Conservation (phyloP, 2,113 vertebrate genomes). For the Callopanchax toddi region DNA sequence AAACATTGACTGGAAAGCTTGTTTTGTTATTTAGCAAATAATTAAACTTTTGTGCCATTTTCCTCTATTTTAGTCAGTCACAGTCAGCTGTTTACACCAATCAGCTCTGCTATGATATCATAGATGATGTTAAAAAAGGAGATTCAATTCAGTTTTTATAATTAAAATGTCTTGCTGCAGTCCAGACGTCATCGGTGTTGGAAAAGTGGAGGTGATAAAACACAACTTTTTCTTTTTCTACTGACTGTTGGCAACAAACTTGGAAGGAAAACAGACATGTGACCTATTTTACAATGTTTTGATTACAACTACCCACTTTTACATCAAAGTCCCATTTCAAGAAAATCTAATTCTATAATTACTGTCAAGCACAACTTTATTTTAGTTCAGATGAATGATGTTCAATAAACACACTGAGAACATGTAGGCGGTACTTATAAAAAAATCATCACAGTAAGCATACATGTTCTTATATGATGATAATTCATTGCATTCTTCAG, state of each 20-base stretch:
- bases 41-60: neutral
- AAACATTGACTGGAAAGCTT: constrained; percentile 13
- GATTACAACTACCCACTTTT: neutral
- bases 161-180: neutral
- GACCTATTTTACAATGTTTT: constrained; percentile 11
- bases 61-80: neutral
- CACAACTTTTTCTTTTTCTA: neutral
- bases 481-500: neutral
- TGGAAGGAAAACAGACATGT: neutral
- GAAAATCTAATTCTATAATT: neutral
- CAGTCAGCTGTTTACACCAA: no score
- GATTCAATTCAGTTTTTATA: neutral
- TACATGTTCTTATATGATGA: no score
- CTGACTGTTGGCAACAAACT: neutral
- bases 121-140: neutral
- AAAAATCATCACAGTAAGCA: no score
- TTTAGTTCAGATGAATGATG: neutral
- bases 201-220: neutral
- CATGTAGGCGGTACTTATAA: neutral
- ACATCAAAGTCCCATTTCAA: constrained; percentile 2
- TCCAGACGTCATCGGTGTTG: neutral
- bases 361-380: neutral
- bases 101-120: neutral
- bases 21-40: constrained; percentile 5
- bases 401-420: neutral